These are phyloP conservation scores for Amiota minor DNA, from an alignment of 2,888 invertebrate genomes.

Conservation along the genomic window DNA sequence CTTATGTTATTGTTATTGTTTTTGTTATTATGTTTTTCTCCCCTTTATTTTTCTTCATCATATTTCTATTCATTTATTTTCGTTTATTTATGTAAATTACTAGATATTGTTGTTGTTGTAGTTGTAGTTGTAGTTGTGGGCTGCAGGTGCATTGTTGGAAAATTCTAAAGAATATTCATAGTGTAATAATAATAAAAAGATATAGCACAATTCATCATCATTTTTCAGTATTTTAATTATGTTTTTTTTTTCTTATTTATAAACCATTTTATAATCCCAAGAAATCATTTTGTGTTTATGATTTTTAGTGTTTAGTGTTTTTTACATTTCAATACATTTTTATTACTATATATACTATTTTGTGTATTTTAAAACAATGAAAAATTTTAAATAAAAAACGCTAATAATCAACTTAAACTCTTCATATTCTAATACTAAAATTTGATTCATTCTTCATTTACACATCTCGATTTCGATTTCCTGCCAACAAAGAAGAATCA, in stretches of 20 bases:
- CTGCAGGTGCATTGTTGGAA: slow-evolving; percentile 12
- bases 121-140: slow-evolving; percentile 18
- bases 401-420: not conserved
- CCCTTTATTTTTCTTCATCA: slow-evolving; percentile 34
- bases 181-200: not conserved
- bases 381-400: not conserved
- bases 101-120: slow-evolving; percentile 48
- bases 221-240: slow-evolving; percentile 1
- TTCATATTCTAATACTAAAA: no score
- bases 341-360: not conserved
- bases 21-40: slow-evolving; percentile 21
- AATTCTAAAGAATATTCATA: slow-evolving; percentile 3
- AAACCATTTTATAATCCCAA: not conserved
- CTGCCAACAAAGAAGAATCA: no score
- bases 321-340: not conserved
- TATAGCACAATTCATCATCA: not conserved
- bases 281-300: not conserved
- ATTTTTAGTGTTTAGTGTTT: not conserved
- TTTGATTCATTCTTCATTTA: no score
- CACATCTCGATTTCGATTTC: no score
- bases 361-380: slow-evolving; percentile 7
- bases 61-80: slow-evolving; percentile 29
- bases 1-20: slow-evolving; percentile 5
- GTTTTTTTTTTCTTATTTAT: not conserved
- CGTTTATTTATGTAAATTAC: slow-evolving; percentile 27